Percentiles rank a stretch among this genome's conserved stretches.
Conservation (phyloP, 2,113 vertebrate genomes). For the Platysteira castanea region DNA sequence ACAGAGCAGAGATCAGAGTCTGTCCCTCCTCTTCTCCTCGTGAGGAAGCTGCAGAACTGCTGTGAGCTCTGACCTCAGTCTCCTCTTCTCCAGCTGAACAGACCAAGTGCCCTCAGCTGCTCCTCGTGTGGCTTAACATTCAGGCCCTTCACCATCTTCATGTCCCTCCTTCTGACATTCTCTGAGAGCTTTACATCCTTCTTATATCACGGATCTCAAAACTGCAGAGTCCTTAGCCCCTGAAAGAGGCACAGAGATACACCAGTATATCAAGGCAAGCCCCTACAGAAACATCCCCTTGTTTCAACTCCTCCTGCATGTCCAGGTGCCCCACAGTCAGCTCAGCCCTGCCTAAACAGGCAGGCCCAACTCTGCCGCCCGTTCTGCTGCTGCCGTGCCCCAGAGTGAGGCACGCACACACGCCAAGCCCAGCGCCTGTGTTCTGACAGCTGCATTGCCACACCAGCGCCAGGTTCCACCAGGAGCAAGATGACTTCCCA, state of each 20-base stretch:
- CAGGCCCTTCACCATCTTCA: not conserved
- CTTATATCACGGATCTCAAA: not conserved
- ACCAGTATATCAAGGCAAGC: not conserved
- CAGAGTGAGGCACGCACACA: not conserved
- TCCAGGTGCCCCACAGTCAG: not conserved
- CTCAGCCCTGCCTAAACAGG: not conserved
- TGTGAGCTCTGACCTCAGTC: not conserved
- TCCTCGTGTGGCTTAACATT: rapidly evolving
- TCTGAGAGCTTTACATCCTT: not conserved
- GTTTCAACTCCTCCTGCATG: not conserved
- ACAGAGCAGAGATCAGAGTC: not conserved
- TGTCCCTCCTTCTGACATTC: not conserved
- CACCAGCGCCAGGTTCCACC: not conserved
- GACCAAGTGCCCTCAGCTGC: not conserved
- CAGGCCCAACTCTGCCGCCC: not conserved
- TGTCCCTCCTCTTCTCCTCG: rapidly evolving
- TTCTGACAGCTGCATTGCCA: not conserved
- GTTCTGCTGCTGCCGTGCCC: not conserved
- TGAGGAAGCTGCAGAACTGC: not conserved
- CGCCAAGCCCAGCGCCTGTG: rapidly evolving
- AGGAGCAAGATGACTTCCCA: not conserved
- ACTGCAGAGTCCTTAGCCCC: not conserved
- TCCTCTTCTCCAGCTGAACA: not conserved
- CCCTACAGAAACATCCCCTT: not conserved
- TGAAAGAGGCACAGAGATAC: not conserved